Base-by-base conservation (phyloP, 2,888 invertebrate genomes). In the Stramonita haemastoma region DNA sequence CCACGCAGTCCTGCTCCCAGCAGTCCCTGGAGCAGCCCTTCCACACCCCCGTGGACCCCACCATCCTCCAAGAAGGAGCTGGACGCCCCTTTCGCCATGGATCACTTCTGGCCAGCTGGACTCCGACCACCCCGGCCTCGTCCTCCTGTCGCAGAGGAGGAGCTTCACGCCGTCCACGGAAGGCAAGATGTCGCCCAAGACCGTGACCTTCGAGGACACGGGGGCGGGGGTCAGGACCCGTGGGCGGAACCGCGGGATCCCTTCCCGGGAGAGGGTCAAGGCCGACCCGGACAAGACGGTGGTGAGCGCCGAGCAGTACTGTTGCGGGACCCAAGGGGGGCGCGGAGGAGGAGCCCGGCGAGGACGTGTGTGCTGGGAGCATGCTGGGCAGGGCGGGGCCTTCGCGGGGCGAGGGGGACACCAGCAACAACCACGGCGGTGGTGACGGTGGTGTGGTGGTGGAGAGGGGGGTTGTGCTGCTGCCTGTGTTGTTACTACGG, bases 201-300 rank as follows among this genome's bases (percentile, higher is more conserved):
- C 46, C 6, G 81, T 83, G 46, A 83, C 81, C 26, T 83, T 83
- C 81, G 26, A 46, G 13, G 22, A 26, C 77, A 15, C 73, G 11
- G 22, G 17, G 32, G 4, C 32, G 79, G 15, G 6, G 32, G 32
- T 0, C 79, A 32, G 8, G 19, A 13, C 79, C 34, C 32, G 17
- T 15, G 15, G 32, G 11, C 5, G 81, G 29, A 19, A 36, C 46
- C 22, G 81, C 11, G 6, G 17, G 22, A 8, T 6, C 19, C 6
- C 6, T 11, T 36, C 26, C 36, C 22, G 6, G 26, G 46, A 46
- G 19, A 36, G 26, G 36, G 1, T 26, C 22, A 36, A 29, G 46
- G 34, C 81, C 0, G 89, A 89, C 73, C 89, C 84, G 89, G 89
- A 89, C 36, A 46, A 89, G 70, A 89, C 89, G 13, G 46, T 56